Conservation (phyloP, 2,113 vertebrate genomes). For the Cariama cristata region DNA sequence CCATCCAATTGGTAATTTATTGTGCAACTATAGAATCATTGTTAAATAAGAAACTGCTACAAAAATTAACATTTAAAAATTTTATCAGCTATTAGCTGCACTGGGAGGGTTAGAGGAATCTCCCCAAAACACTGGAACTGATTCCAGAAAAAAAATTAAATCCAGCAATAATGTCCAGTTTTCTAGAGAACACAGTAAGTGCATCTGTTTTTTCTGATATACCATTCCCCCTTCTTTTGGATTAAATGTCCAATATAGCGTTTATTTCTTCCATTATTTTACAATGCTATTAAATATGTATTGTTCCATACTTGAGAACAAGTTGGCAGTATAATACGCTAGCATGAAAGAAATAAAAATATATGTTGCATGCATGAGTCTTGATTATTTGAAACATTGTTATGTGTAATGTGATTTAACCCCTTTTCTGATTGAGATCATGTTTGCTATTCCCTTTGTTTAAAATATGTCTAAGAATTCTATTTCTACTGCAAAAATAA, state of each 20-base stretch:
- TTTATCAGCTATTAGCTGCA: neutral
- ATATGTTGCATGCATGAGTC: neutral
- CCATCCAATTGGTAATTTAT: neutral
- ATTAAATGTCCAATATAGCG: neutral
- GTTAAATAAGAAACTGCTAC: neutral
- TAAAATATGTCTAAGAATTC: conserved; percentile 84
- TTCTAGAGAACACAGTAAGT: neutral
- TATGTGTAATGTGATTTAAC: conserved; percentile 67
- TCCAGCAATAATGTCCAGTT: neutral
- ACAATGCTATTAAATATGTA: neutral
- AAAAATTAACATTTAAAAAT: neutral
- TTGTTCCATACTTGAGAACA: neutral
- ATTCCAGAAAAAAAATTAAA: neutral
- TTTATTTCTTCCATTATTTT: conserved; percentile 21
- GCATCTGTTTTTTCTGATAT: neutral
- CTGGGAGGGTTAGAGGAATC: neutral
- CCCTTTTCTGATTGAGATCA: conserved; percentile 72
- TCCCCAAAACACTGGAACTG: neutral
- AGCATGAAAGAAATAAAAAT: conserved; percentile 45
- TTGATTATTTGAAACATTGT: conserved; percentile 57
- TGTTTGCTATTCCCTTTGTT: conserved; percentile 79
- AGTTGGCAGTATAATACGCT: neutral
- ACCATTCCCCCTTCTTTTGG: neutral
- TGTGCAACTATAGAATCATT: neutral
- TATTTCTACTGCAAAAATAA: conserved; percentile 96